Percentiles rank a stretch among this genome's conserved stretches.
These are phyloP conservation scores for Grammomys dolichurus DNA, from an alignment of 2,113 vertebrate genomes.

Conservation along the genomic window DNA sequence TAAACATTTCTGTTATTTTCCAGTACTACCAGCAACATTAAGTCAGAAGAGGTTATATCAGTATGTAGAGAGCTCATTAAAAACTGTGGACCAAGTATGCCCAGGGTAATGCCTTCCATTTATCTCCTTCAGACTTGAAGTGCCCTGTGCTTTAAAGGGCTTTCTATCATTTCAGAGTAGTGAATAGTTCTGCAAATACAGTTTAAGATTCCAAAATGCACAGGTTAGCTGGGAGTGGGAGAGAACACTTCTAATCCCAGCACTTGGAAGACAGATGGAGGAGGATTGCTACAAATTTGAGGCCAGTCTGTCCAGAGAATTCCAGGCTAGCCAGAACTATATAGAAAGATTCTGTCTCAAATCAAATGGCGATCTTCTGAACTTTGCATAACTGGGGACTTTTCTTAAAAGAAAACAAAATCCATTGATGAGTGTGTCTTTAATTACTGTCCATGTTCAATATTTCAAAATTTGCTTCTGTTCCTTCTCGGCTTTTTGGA, in stretches of 20 bases:
- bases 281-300: background rate
- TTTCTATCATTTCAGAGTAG: conserved; percentile 36
- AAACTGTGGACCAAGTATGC: background rate
- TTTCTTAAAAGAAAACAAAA: background rate
- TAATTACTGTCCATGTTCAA: background rate
- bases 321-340: background rate
- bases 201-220: background rate
- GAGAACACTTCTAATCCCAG: background rate
- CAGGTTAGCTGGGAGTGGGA: background rate
- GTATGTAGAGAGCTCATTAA: background rate
- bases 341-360: background rate
- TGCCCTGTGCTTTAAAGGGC: background rate
- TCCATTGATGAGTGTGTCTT: background rate
- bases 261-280: background rate
- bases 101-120: background rate
- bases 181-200: background rate
- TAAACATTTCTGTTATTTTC: background rate
- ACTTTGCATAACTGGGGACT: background rate
- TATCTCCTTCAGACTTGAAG: background rate
- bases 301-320: background rate
- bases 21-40: background rate
- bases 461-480: background rate
- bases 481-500: background rate
- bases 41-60: background rate
- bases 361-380: background rate